Evolutionary conservation across 2,797 vertebrate genomes (phyloP).

Genomic region (Galaxias olidus): DNA sequence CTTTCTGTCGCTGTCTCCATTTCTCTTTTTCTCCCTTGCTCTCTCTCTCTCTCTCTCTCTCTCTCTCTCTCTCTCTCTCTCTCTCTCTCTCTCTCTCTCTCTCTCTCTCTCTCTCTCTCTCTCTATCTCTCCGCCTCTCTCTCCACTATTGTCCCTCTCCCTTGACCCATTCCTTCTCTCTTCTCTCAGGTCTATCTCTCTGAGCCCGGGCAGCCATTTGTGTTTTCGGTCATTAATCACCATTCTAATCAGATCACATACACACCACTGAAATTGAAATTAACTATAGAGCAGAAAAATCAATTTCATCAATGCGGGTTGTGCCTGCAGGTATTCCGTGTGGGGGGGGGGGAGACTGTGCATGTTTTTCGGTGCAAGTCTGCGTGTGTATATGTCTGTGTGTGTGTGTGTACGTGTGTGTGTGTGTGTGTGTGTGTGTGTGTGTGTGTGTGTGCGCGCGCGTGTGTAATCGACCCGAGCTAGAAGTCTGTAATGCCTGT

Average conservation of each 20-base stretch:
- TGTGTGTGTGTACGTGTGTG: neutral
- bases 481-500: conserved; percentile 31
- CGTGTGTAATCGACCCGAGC: conserved; percentile 38
- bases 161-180: conserved; percentile 43
- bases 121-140: conserved; percentile 18
- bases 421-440: conserved; percentile 5
- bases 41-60: conserved; percentile 21
- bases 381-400: neutral
- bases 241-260: conserved; percentile 47
- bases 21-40: conserved; percentile 48
- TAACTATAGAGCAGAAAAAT: conserved; percentile 24
- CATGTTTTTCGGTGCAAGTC: too few species aligned
- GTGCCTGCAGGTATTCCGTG: neutral
- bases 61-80: conserved; percentile 3
- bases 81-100: conserved; percentile 8
- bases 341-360: neutral
- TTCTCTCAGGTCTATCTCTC: conserved; percentile 39
- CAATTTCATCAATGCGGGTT: conserved; percentile 52
- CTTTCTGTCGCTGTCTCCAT: conserved; percentile 1
- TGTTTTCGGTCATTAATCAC: conserved; percentile 50
- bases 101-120: conserved; percentile 49
- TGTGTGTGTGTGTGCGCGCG: conserved; percentile 4
- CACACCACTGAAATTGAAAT: conserved; percentile 22
- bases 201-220: conserved; percentile 35
- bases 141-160: conserved; percentile 34